phyloP scores from a whole-genome alignment of 2,888 invertebrate species.

The Chymomyza caudatula region DNA sequence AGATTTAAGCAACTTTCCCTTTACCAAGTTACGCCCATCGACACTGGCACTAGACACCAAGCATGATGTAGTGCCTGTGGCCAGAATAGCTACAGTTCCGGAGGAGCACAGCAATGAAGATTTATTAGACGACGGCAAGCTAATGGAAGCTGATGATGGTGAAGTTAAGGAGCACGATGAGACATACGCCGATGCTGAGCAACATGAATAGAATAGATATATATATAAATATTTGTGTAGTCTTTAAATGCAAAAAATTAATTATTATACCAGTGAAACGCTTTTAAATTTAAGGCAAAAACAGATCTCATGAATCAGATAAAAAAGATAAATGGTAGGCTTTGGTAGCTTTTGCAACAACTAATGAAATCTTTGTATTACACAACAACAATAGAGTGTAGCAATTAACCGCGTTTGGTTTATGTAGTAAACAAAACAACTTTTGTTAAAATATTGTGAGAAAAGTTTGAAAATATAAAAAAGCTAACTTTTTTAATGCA shows the following conservation, averaged over 20 bases:
- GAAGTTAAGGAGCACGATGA: constrained; percentile 45
- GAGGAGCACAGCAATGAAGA: constrained; percentile 11
- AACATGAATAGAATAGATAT: background rate
- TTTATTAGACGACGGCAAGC: background rate
- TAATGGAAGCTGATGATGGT: constrained; percentile 8
- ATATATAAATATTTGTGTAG: background rate
- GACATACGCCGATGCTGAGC: constrained; percentile 18
- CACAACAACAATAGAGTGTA: background rate
- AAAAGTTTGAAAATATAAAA: constrained; percentile 58
- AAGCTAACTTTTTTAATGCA: constrained; percentile 64
- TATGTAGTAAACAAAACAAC: background rate
- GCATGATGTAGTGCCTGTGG: constrained; percentile 21
- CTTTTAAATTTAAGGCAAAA: constrained; percentile 25
- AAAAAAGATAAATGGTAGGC: constrained; percentile 6
- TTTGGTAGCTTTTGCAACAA: constrained; percentile 16
- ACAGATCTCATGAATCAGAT: constrained; percentile 35
- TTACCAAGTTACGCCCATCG: constrained; percentile 75
- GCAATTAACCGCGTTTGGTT: background rate
- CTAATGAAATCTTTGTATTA: background rate
- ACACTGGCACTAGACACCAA: constrained; percentile 72
- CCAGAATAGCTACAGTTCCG: constrained; percentile 4
- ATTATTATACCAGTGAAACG: constrained; percentile 13
- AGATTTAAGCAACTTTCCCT: constrained; percentile 78
- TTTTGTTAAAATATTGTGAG: constrained; percentile 10
- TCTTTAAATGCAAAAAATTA: background rate